These are phyloP conservation scores for Fregata magnificens DNA, from an alignment of 2,113 vertebrate genomes.

Conservation along the genomic window DNA sequence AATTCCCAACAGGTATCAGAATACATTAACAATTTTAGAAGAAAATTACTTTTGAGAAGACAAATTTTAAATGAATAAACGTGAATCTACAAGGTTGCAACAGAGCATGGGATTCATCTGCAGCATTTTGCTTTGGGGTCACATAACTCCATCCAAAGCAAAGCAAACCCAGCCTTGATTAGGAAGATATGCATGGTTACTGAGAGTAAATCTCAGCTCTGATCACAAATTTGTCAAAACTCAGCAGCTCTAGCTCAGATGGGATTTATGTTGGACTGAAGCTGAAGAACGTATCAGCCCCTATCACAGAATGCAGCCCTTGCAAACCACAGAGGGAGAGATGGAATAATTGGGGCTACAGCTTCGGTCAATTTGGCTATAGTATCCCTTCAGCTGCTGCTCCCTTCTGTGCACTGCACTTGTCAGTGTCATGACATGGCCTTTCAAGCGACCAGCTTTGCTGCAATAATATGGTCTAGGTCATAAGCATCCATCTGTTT, in stretches of 20 bases:
- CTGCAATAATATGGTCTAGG: not conserved
- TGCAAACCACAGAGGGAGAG: not conserved
- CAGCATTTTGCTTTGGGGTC: not conserved
- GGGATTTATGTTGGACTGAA: not conserved
- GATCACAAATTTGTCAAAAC: slow-evolving; percentile 18
- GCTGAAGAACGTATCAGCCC: not conserved
- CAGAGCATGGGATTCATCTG: not conserved
- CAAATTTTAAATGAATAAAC: slow-evolving; percentile 27
- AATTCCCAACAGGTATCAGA: slow-evolving; percentile 15
- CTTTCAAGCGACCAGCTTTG: not conserved
- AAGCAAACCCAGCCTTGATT: not conserved
- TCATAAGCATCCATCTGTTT: not conserved
- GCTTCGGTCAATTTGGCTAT: not conserved
- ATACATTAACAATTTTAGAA: slow-evolving; percentile 5
- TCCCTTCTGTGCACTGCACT: not conserved
- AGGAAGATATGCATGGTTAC: not conserved
- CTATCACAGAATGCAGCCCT: not conserved
- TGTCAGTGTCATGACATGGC: not conserved
- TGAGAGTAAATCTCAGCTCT: not conserved
- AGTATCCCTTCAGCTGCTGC: not conserved
- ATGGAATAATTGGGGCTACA: not conserved
- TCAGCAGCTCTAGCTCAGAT: not conserved
- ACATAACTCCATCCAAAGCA: not conserved
- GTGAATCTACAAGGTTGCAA: not conserved
- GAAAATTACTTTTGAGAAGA: not conserved